Conservation (phyloP, 2,113 vertebrate genomes). For the Cervus canadensis region DNA sequence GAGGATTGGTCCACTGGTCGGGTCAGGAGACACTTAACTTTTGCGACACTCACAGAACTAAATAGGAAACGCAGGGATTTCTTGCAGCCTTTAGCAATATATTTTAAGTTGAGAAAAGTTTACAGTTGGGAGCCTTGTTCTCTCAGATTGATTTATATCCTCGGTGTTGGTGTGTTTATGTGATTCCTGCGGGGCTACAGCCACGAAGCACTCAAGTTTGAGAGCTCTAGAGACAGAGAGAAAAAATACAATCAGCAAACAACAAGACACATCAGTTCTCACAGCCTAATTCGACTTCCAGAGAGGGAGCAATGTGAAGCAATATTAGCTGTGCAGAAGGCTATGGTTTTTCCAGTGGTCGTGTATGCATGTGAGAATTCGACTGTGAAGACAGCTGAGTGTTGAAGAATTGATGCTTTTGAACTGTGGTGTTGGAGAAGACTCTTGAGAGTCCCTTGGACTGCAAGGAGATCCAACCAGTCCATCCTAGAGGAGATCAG, state of each 20-base stretch:
- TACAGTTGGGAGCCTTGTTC: conserved; percentile 41
- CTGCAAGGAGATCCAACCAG: no score
- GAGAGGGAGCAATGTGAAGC: rapidly evolving
- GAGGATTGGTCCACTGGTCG: conserved; percentile 30
- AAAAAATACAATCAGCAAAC: not conserved
- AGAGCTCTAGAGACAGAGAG: conserved; percentile 40
- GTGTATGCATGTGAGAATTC: no score
- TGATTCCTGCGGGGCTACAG: conserved; percentile 57
- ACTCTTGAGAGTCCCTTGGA: no score
- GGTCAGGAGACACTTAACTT: conserved; percentile 65
- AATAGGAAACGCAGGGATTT: not conserved
- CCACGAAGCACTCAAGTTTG: conserved; percentile 19
- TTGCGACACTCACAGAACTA: conserved; percentile 61
- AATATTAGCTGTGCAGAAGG: not conserved
- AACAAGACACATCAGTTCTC: not conserved
- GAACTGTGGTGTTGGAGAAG: no score
- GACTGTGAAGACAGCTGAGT: no score
- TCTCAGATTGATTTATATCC: conserved; percentile 70
- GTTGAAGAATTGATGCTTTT: no score
- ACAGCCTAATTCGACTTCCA: not conserved
- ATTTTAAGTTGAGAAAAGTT: conserved; percentile 59
- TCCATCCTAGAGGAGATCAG: no score
- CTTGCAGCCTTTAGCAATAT: not conserved
- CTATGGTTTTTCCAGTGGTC: no score
- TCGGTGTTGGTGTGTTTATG: conserved; percentile 64